Base-by-base conservation (phyloP, 1,140 invertebrate species). In the Diachasma alloeum region DNA sequence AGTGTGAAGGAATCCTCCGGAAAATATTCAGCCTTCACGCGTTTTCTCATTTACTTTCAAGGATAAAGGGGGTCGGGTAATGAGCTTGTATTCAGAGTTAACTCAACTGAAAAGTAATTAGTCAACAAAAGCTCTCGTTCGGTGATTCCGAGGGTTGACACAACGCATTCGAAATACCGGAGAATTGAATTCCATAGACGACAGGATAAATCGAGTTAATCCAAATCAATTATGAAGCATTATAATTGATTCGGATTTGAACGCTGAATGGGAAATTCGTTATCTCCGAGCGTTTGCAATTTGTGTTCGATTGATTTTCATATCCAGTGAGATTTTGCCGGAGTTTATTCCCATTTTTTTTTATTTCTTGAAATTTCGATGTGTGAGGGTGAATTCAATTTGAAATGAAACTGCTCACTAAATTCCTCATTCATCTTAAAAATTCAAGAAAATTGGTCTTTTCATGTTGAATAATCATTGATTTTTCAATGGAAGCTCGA, bases 81-180 rank as follows among this genome's bases (percentile, higher is more conserved):
- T 63, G 59, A 63, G 59, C 59, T 63, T 63, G 59, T 63, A 63
- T 63, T 63, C 59, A 26, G 5, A 63, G 59, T 63, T 63, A 26
- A 15, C 48, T 53, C 15, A 15, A 6, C 59, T 24, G 59, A 63
- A 63, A 63, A 63, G 59, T 63, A 63, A 63, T 63, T 63, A 63
- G 59, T 63, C 59, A 63, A 63, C 59, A 63, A 63, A 63, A 63
- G 59, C 59, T 26, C 59, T 24, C 24, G 24, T 63, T 63, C 24
- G 24, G 24, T 63, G 19, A 63, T 63, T 63, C 48, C 19, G 22
- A 42, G 39, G 39, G 13, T 42, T 9, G 39, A 11, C 39, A 24
- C 22, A 13, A 31, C 22, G 24, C 6, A 26, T 26, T 63, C 24
- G 15, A 53, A 26, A 26, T 19, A 13, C 19, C 24, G 59, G 59